A percentile compares a stretch with the other conserved stretches of the same genome.
Conservation (phyloP, 2,797 vertebrate genomes). For the Lophius americanus region DNA sequence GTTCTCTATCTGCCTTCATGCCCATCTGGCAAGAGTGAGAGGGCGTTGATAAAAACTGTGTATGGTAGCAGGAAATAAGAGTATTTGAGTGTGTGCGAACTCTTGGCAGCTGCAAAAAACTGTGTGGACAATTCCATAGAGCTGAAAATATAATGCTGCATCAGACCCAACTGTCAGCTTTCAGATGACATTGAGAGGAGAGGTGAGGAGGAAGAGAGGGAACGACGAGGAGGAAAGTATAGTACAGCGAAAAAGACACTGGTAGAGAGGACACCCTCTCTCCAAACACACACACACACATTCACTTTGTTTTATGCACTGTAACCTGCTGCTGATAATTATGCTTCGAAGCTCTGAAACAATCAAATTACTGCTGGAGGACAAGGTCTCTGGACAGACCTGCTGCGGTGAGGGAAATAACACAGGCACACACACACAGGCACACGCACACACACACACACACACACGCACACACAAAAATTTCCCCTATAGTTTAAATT, state of each 20-base stretch:
- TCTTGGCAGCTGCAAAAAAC: slow-evolving; percentile 45
- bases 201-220: neutral
- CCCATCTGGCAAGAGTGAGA: slow-evolving; percentile 61
- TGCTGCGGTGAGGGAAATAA: slow-evolving; percentile 43
- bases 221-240: neutral
- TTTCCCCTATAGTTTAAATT: no score
- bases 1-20: slow-evolving; percentile 30
- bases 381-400: slow-evolving; percentile 56
- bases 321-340: slow-evolving; percentile 68
- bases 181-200: slow-evolving; percentile 73
- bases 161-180: slow-evolving; percentile 74
- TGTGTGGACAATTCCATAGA: slow-evolving; percentile 65
- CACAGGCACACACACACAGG: slow-evolving; percentile 21
- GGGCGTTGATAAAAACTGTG: slow-evolving; percentile 39
- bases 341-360: slow-evolving; percentile 53
- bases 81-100: slow-evolving; percentile 4
- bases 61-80: slow-evolving; percentile 29
- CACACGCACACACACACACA: neutral
- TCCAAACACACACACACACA: slow-evolving; percentile 9
- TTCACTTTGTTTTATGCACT: slow-evolving; percentile 41
- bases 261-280: slow-evolving; percentile 3
- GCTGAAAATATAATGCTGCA: slow-evolving; percentile 66
- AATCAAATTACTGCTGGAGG: slow-evolving; percentile 72
- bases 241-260: neutral
- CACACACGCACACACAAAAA: neutral